Conservation (phyloP, 2,888 invertebrate genomes). For the Caenorhabditis plicata region DNA sequence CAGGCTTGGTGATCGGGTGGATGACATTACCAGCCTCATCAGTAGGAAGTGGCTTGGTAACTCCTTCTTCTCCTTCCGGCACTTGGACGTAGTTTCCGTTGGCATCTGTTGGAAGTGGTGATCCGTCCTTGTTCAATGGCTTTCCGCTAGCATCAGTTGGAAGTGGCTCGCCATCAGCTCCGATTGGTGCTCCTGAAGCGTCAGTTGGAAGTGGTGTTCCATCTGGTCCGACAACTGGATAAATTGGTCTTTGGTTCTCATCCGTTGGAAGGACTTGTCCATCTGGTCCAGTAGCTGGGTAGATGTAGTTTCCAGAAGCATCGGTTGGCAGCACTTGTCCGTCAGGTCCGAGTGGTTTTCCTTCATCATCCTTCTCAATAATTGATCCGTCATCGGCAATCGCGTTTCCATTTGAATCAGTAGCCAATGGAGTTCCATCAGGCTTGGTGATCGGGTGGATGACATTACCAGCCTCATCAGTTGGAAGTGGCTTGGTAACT, state of each 20-base stretch:
- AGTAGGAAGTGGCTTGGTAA: slow-evolving; percentile 8
- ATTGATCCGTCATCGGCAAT: slow-evolving; percentile 12
- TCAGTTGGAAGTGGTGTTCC: slow-evolving; percentile 25
- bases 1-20: slow-evolving; percentile 7
- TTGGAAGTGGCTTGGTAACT: slow-evolving; percentile 20
- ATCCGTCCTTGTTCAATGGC: slow-evolving; percentile 18
- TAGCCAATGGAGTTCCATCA: slow-evolving; percentile 9
- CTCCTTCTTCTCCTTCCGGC: not conserved
- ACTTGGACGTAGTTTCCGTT: slow-evolving; percentile 19
- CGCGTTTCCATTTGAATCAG: slow-evolving; percentile 14
- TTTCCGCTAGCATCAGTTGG: slow-evolving; percentile 17
- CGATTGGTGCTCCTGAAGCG: slow-evolving; percentile 10
- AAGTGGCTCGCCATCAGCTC: slow-evolving; percentile 19
- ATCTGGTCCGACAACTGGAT: slow-evolving; percentile 24
- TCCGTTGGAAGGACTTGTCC: slow-evolving; percentile 14
- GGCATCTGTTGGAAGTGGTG: slow-evolving; percentile 32
- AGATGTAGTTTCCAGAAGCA: slow-evolving; percentile 12
- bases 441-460: slow-evolving; percentile 7
- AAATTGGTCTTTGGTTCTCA: slow-evolving; percentile 3
- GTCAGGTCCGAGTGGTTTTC: slow-evolving; percentile 26
- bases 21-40: slow-evolving; percentile 25
- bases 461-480: slow-evolving; percentile 17
- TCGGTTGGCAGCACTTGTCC: slow-evolving; percentile 22
- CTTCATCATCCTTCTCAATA: slow-evolving; percentile 11
- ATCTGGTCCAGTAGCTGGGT: slow-evolving; percentile 28